Evolutionary conservation across 1,140 invertebrate species (phyloP).

Genomic region (Ceratina australensis): DNA sequence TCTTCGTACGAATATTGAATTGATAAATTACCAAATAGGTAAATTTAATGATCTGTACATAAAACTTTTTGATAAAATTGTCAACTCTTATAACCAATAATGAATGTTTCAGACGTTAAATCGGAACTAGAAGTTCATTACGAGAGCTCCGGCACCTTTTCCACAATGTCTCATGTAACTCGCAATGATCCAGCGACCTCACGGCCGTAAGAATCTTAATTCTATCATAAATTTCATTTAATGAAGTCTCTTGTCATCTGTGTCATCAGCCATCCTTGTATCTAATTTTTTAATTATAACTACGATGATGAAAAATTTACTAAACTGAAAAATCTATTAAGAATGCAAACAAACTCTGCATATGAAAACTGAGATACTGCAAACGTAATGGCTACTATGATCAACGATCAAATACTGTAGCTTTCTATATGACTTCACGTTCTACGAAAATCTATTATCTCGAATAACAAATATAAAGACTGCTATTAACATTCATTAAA

Average conservation of each 20-base stretch:
- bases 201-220: neutral
- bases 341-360: neutral
- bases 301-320: neutral
- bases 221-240: neutral
- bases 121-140: neutral
- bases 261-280: neutral
- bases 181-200: neutral
- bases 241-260: neutral
- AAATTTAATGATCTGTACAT: no score
- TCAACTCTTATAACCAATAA: neutral
- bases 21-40: no score
- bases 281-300: neutral
- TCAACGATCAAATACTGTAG: no score
- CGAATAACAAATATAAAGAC: no score
- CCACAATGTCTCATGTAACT: neutral
- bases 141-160: neutral
- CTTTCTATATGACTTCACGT: no score
- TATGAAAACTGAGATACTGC: neutral
- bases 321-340: neutral
- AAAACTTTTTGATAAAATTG: neutral
- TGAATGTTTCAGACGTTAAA: constrained; percentile 24
- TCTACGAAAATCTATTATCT: no score
- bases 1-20: no score
- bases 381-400: neutral
- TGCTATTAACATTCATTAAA: no score